These are phyloP conservation scores for Lagorchestes hirsutus DNA, from an alignment of 2,797 vertebrate genomes.

Conservation along the genomic window DNA sequence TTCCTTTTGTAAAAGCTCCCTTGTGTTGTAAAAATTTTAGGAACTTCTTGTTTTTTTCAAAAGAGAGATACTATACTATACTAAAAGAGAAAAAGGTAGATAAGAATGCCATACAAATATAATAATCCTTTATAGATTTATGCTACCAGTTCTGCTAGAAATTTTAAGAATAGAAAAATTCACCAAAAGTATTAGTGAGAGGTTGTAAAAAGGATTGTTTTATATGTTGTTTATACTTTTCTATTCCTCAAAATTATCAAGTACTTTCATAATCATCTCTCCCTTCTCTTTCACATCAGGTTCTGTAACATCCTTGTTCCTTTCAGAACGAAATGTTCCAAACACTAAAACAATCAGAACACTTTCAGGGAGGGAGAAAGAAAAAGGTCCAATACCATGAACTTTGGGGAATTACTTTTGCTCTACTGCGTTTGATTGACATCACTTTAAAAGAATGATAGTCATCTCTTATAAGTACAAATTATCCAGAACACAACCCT, in stretches of 20 bases:
- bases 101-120: conserved; percentile 9
- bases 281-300: conserved; percentile 10
- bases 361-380: conserved; percentile 39
- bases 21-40: neutral
- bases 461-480: conserved; percentile 79
- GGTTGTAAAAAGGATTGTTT: conserved; percentile 35
- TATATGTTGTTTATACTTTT: conserved; percentile 63
- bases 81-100: neutral
- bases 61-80: neutral
- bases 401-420: conserved; percentile 69
- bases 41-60: neutral
- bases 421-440: conserved; percentile 77
- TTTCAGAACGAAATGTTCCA: conserved; percentile 69
- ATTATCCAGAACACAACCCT: conserved; percentile 80
- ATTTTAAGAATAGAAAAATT: conserved; percentile 45
- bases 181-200: conserved; percentile 50
- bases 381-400: conserved; percentile 66
- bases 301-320: conserved; percentile 53
- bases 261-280: conserved; percentile 30
- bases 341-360: conserved; percentile 46
- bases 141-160: conserved; percentile 30
- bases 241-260: conserved; percentile 31
- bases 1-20: neutral
- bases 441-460: conserved; percentile 71
- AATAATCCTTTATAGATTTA: conserved; percentile 48